phyloP scores from a whole-genome alignment of 2,113 vertebrate genomes.

The Syngnathus floridae region DNA sequence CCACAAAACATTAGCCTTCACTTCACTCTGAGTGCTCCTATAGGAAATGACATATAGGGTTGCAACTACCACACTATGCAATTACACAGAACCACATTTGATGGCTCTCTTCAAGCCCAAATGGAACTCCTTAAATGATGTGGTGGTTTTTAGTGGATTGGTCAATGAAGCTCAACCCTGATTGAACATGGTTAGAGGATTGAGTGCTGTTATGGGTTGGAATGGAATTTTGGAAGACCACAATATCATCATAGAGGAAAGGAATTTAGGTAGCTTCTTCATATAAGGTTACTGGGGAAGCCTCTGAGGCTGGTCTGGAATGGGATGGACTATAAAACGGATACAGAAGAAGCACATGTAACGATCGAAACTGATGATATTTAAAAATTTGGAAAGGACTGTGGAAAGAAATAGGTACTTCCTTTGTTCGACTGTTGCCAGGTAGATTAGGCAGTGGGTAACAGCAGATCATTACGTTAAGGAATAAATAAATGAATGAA shows the following conservation, averaged over 20 bases:
- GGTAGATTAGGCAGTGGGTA: no score
- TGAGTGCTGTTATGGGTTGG: constrained; percentile 53
- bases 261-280: constrained; percentile 17
- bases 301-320: neutral
- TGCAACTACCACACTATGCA: constrained; percentile 57
- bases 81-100: constrained; percentile 55
- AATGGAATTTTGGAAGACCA: constrained; percentile 45
- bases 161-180: constrained; percentile 35
- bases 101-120: constrained; percentile 46
- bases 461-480: no score
- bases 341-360: neutral
- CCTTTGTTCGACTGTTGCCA: no score
- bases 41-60: constrained; percentile 58
- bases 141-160: constrained; percentile 37
- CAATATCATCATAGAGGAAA: constrained; percentile 26
- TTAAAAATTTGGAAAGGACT: neutral
- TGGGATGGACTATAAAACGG: neutral
- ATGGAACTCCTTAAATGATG: constrained; percentile 51
- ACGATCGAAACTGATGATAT: neutral
- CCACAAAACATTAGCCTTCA: constrained; percentile 61
- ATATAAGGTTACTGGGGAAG: constrained; percentile 7
- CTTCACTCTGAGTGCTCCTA: constrained; percentile 61
- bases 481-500: neutral
- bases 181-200: constrained; percentile 12
- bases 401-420: no score